A percentile compares a stretch with the other conserved stretches of the same genome.
Conservation (phyloP, 1,140 invertebrate species). For the Dendroctonus valens region DNA sequence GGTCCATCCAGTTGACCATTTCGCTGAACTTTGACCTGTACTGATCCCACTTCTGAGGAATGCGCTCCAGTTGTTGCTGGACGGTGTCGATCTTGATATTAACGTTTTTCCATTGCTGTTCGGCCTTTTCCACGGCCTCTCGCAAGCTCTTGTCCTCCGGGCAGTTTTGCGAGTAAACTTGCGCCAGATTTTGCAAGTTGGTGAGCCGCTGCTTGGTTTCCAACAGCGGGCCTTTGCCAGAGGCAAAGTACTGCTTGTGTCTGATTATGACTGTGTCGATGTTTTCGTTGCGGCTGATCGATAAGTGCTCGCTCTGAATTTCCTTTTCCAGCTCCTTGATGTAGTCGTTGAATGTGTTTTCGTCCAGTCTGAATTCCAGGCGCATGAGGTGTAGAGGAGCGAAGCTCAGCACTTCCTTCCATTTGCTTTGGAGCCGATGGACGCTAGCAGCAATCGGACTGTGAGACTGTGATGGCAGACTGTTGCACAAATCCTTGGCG, state of each 20-base stretch:
- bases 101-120: slow-evolving; percentile 72
- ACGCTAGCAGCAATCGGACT: slow-evolving; percentile 67
- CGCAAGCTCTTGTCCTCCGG: slow-evolving; percentile 63
- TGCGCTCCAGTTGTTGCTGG: slow-evolving; percentile 75
- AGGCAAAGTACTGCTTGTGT: slow-evolving; percentile 75
- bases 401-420: slow-evolving; percentile 73
- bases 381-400: slow-evolving; percentile 83
- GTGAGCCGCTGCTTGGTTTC: slow-evolving; percentile 74
- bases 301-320: slow-evolving; percentile 79
- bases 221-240: slow-evolving; percentile 61
- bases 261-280: slow-evolving; percentile 72
- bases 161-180: slow-evolving; percentile 64
- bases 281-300: slow-evolving; percentile 82
- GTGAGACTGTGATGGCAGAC: slow-evolving; percentile 66
- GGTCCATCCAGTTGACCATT: slow-evolving; percentile 89
- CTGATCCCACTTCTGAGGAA: slow-evolving; percentile 86
- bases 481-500: slow-evolving; percentile 75
- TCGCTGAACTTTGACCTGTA: slow-evolving; percentile 81
- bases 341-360: slow-evolving; percentile 79
- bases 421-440: slow-evolving; percentile 69
- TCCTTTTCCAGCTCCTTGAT: slow-evolving; percentile 88
- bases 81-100: slow-evolving; percentile 70
- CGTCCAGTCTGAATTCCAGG: slow-evolving; percentile 85
- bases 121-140: slow-evolving; percentile 65
- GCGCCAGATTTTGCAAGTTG: slow-evolving; percentile 69